Conservation (phyloP, 2,797 vertebrate species). For the Aythya fuligula region DNA sequence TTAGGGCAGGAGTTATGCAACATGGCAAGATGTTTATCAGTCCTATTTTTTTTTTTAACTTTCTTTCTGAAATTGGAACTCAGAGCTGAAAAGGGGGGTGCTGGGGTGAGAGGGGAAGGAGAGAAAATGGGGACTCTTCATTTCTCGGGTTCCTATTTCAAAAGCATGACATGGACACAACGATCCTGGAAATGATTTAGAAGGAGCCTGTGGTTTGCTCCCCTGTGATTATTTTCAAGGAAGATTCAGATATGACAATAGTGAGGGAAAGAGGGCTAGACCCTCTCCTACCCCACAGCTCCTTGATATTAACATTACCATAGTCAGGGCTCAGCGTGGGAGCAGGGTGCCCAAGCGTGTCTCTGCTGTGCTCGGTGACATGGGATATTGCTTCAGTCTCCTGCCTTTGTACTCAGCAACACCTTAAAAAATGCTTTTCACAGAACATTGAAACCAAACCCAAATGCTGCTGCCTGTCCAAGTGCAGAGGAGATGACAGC, state of each 20-base stretch:
- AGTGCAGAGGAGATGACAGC: conserved; percentile 36
- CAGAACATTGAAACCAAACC: neutral
- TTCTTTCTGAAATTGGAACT: neutral
- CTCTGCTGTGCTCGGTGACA: accelerated
- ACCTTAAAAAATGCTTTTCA: neutral
- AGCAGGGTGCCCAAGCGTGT: accelerated
- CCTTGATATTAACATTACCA: accelerated
- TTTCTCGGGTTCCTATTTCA: neutral
- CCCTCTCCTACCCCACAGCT: neutral
- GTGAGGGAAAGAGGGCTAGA: neutral
- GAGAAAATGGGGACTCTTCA: neutral
- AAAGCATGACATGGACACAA: accelerated
- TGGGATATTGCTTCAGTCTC: neutral
- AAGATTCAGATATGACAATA: neutral
- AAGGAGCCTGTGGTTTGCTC: neutral
- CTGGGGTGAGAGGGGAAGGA: neutral
- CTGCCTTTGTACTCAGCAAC: neutral
- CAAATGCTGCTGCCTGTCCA: conserved; percentile 30
- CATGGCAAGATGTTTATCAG: conserved; percentile 24
- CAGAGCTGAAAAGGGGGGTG: neutral
- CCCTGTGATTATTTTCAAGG: neutral
- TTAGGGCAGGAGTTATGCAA: neutral
- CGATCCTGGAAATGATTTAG: neutral
- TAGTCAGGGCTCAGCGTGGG: neutral
- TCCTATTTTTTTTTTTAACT: neutral